Evolutionary conservation across 2,113 vertebrate species (phyloP).

Genomic region (Lipophrys pholis): DNA sequence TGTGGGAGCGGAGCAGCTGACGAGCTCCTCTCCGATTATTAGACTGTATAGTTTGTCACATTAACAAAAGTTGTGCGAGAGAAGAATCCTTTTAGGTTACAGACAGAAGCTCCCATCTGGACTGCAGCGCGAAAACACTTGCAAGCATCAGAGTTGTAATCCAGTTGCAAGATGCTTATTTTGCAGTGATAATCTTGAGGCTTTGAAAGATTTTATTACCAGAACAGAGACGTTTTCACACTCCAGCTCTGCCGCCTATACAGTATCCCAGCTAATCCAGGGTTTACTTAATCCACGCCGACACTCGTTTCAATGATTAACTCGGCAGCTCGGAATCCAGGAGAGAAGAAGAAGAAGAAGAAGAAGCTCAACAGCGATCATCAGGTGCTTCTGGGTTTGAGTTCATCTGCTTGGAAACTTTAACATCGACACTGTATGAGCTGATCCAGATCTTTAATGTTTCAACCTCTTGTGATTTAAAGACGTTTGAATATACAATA

Average conservation of each 20-base stretch:
- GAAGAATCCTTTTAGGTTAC: slow-evolving; percentile 58
- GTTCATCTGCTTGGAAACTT: no score
- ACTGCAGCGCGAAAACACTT: slow-evolving; percentile 62
- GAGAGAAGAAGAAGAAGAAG: no score
- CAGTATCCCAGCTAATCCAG: slow-evolving; percentile 69
- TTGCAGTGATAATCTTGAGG: slow-evolving; percentile 77
- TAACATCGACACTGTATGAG: no score
- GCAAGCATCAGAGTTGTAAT: slow-evolving; percentile 75
- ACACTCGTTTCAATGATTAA: slow-evolving; percentile 1
- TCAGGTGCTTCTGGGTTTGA: no score
- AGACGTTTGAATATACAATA: no score
- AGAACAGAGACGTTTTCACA: slow-evolving; percentile 64
- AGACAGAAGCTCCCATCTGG: slow-evolving; percentile 76
- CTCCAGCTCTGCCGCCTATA: slow-evolving; percentile 62
- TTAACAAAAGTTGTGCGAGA: slow-evolving; percentile 44
- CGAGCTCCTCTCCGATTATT: slow-evolving; percentile 35
- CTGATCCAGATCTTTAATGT: no score
- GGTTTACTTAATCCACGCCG: slow-evolving; percentile 68
- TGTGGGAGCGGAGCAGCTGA: no score
- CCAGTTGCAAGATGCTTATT: slow-evolving; percentile 82
- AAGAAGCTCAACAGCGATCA: no score
- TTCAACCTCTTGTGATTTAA: no score
- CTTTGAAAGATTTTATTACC: slow-evolving; percentile 76
- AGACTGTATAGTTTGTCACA: slow-evolving; percentile 64
- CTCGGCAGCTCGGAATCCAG: no score